phyloP scores from a whole-genome alignment of 2,113 vertebrate genomes.

The Illadopsis cleaveri region DNA sequence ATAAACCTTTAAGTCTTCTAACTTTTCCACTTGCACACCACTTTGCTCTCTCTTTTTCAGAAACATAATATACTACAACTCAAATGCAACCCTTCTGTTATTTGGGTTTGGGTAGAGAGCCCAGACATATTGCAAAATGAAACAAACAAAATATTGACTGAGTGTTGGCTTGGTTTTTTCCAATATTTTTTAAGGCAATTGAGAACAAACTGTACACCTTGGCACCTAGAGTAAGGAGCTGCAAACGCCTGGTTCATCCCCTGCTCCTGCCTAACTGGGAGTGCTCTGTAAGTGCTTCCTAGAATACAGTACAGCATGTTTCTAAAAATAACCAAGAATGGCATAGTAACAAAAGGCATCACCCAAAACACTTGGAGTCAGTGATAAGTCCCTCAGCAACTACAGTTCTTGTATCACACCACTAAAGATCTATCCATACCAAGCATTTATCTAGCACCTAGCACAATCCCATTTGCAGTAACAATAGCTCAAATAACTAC shows the following conservation, averaged over 20 bases:
- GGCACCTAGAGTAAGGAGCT: neutral
- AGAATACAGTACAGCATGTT: rapidly evolving
- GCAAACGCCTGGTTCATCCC: neutral
- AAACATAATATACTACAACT: neutral
- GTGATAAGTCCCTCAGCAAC: neutral
- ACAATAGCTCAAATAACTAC: neutral
- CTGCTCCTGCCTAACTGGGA: neutral
- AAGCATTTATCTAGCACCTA: neutral
- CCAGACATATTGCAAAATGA: neutral
- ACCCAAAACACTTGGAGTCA: neutral
- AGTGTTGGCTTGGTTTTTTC: neutral
- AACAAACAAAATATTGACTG: neutral
- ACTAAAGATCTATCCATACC: neutral
- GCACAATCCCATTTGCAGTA: neutral
- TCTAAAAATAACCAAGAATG: neutral
- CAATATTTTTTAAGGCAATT: neutral
- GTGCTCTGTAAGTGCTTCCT: neutral
- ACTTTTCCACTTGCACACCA: rapidly evolving
- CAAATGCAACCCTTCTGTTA: neutral
- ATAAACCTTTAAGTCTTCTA: neutral
- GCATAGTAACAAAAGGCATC: neutral
- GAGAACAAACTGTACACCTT: neutral
- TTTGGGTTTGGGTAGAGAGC: neutral
- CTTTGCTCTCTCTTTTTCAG: neutral
- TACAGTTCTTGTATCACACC: neutral